These are phyloP conservation scores for Taxidea taxus DNA, from an alignment of 2,113 vertebrate genomes.

Conservation along the genomic window DNA sequence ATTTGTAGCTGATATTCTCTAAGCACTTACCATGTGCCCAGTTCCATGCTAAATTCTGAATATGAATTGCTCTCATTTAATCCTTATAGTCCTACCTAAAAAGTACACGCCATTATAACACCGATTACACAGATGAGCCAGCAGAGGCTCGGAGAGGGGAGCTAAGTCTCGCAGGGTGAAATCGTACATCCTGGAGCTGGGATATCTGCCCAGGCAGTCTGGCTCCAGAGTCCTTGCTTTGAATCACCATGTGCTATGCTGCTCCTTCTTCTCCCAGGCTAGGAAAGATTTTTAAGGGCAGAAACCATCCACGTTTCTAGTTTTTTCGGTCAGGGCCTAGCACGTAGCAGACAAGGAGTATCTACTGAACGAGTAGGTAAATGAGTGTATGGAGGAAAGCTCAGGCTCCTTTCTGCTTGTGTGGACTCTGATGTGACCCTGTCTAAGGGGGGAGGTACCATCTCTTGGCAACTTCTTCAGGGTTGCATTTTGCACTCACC, in stretches of 20 bases:
- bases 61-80: neutral
- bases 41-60: neutral
- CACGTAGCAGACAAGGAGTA: neutral
- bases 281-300: neutral
- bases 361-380: neutral
- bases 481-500: slow-evolving; percentile 73
- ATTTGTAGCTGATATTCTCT: neutral
- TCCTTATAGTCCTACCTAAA: neutral
- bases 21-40: neutral
- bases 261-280: neutral
- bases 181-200: neutral
- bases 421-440: neutral
- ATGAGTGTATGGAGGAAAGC: neutral
- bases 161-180: neutral
- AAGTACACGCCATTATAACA: neutral
- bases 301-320: neutral
- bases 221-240: neutral
- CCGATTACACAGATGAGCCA: neutral
- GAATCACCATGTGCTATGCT: neutral
- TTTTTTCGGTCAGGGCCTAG: neutral
- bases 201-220: neutral
- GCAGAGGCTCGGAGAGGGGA: neutral
- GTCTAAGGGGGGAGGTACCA: neutral
- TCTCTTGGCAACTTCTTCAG: neutral
- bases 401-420: neutral